Evolutionary conservation across 2,888 invertebrate genomes (phyloP).

Genomic region (Coenonympha glycerion): DNA sequence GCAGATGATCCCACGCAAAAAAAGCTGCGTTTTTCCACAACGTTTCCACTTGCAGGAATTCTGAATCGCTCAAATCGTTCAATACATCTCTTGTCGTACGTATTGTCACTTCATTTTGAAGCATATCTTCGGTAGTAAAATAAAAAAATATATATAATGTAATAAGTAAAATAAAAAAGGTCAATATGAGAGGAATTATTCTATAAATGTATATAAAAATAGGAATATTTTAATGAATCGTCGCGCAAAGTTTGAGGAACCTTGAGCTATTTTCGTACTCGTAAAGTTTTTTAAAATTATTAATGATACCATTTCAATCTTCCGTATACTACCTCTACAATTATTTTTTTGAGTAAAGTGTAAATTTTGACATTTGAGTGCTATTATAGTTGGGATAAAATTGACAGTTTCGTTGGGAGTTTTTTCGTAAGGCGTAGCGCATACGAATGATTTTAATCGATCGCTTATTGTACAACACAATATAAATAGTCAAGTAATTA

Average conservation of each 20-base stretch:
- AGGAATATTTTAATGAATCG: constrained; percentile 47
- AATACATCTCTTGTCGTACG: constrained; percentile 1
- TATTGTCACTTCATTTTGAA: constrained; percentile 35
- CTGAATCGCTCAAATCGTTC: constrained; percentile 20
- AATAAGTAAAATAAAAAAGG: constrained; percentile 64
- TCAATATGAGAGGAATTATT: constrained; percentile 75
- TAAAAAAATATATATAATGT: constrained; percentile 43
- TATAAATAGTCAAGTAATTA: too few relatives aligned
- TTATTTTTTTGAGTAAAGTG: constrained; percentile 22
- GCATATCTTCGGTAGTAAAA: constrained; percentile 65
- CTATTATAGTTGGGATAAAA: constrained; percentile 5
- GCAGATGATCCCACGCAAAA: too few relatives aligned
- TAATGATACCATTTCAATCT: constrained; percentile 28
- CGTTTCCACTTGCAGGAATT: too few relatives aligned
- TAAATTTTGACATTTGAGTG: constrained; percentile 25
- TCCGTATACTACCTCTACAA: constrained; percentile 45
- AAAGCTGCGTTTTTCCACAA: too few relatives aligned
- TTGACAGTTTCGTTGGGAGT: constrained; percentile 7
- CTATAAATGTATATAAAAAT: constrained; percentile 66
- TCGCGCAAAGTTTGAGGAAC: constrained; percentile 42
- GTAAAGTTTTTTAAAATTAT: constrained; percentile 25
- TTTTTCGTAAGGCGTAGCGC: not conserved
- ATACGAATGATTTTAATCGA: not conserved
- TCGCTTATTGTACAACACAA: too few relatives aligned
- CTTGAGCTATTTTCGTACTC: constrained; percentile 32